Conservation (phyloP, 2,888 invertebrate species). For the Polydrusus cervinus region DNA sequence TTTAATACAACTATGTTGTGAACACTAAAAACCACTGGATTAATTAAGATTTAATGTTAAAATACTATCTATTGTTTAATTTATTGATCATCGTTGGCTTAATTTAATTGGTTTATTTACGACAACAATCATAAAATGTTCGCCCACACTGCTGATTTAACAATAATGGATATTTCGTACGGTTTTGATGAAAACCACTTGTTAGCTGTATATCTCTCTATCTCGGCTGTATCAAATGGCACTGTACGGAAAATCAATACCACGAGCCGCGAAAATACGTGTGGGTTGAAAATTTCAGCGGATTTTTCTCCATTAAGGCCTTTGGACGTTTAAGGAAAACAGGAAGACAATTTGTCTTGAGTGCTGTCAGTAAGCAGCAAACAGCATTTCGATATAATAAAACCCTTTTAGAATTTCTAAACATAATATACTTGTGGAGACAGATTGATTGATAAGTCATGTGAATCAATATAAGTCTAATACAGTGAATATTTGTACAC, state of each 20-base stretch:
- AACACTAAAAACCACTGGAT: too few species aligned
- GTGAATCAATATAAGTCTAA: too few species aligned
- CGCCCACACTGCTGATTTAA: constrained; percentile 12
- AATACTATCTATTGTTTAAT: too few species aligned
- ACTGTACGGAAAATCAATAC: constrained; percentile 19
- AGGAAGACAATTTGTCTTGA: not conserved
- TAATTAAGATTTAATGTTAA: too few species aligned
- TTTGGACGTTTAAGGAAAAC: not conserved
- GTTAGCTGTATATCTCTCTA: constrained; percentile 19
- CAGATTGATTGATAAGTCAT: too few species aligned
- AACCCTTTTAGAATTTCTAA: not conserved
- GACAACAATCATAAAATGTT: constrained; percentile 10
- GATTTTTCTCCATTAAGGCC: not conserved
- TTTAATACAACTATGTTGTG: too few species aligned
- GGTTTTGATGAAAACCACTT: constrained; percentile 19
- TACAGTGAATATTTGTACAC: too few species aligned
- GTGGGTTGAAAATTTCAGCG: constrained; percentile 11
- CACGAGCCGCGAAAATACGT: constrained; percentile 1
- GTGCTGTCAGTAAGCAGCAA: not conserved
- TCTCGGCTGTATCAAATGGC: constrained; percentile 17
- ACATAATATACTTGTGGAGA: not conserved
- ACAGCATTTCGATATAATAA: not conserved
- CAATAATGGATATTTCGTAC: constrained; percentile 14
- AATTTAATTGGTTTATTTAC: constrained; percentile 2
- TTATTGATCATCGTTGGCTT: too few species aligned